Evolutionary conservation across 1,140 invertebrate genomes (phyloP).

Genomic region (Sesamia nonagrioides): DNA sequence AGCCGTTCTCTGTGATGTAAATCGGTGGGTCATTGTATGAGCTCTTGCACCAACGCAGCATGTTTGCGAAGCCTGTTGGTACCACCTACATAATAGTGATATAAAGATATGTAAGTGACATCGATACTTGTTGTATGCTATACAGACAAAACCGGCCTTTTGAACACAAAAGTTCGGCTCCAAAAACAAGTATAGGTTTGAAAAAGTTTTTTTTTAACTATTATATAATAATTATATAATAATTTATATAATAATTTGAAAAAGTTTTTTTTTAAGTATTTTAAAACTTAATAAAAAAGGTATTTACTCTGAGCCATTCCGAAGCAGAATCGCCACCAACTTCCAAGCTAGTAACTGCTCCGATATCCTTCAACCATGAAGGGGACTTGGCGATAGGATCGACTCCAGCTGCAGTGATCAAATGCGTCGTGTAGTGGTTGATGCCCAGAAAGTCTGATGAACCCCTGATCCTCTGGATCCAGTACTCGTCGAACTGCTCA

Average conservation of each 20-base stretch:
- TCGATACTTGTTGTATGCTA: no score
- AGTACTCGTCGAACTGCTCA: constrained; percentile 84
- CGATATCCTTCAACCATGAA: constrained; percentile 85
- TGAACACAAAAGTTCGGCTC: no score
- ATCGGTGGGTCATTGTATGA: constrained; percentile 89
- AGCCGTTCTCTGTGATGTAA: constrained; percentile 90
- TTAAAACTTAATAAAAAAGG: background rate
- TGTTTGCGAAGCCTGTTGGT: constrained; percentile 88
- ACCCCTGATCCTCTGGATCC: constrained; percentile 84
- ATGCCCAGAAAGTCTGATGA: constrained; percentile 87
- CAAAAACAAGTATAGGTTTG: no score
- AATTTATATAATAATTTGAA: no score
- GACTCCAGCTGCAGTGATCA: constrained; percentile 79
- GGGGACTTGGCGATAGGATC: constrained; percentile 81
- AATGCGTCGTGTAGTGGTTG: constrained; percentile 85
- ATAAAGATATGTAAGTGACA: no score
- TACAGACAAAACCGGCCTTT: no score
- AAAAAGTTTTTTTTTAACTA: no score
- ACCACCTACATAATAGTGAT: constrained; percentile 83
- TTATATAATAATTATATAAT: no score
- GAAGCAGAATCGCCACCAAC: constrained; percentile 83
- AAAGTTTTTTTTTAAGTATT: no score
- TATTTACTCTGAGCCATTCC: constrained; percentile 83
- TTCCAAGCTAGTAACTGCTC: constrained; percentile 80
- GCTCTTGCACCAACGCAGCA: constrained; percentile 88